phyloP scores from a whole-genome alignment of 2,113 vertebrate genomes.

The Pachyramphus minor region DNA sequence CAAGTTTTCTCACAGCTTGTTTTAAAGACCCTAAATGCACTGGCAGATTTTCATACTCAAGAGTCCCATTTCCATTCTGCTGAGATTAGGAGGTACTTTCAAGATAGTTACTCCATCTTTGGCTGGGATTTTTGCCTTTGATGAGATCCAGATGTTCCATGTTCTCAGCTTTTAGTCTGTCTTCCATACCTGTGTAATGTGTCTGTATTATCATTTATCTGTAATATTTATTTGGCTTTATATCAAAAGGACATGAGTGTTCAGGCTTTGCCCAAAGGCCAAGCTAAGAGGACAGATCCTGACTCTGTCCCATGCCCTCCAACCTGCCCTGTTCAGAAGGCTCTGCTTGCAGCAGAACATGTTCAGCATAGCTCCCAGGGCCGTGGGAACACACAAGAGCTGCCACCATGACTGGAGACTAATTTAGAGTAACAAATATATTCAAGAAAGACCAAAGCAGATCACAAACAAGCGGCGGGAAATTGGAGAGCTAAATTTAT shows the following conservation, averaged over 20 bases:
- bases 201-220: background rate
- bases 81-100: background rate
- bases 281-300: background rate
- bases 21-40: background rate
- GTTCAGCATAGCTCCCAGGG: background rate
- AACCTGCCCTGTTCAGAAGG: background rate
- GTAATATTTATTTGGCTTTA: background rate
- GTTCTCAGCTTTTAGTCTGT: background rate
- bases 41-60: background rate
- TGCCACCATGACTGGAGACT: background rate
- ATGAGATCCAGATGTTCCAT: background rate
- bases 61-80: background rate
- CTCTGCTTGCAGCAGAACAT: background rate
- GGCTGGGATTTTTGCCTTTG: background rate
- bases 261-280: background rate
- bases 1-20: background rate
- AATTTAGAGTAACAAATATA: background rate
- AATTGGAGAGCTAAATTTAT: slow-evolving; percentile 32
- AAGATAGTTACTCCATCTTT: background rate
- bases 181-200: background rate
- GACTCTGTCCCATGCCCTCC: background rate
- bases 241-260: background rate
- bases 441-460: slow-evolving; percentile 21
- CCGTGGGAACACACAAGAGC: background rate
- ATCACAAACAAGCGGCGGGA: background rate